Evolutionary conservation across 2,888 invertebrate species (phyloP), one percentile per base, ranked within the genome.

Genomic region (Mythimna impura): DNA sequence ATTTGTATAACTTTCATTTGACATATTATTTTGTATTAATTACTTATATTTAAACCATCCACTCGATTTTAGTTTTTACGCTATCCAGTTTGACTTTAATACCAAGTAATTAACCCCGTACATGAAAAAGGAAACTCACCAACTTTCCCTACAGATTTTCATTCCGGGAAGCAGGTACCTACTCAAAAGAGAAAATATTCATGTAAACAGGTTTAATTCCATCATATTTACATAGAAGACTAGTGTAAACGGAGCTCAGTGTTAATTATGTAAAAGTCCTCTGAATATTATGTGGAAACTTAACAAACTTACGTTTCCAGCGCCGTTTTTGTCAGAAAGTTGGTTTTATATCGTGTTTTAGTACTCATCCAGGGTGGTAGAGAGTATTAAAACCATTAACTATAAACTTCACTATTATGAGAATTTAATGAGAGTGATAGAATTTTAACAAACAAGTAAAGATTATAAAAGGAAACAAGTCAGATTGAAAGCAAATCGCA

Each of bases 201-300:
- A 58, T 66, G 63, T 55, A 58, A 75, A 65, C 75, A 74, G 64
- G 36, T 67, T 58, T 63, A 71, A 62, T 78, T 71, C 61, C 60
- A 61, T 66, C 65, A 67, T 76, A 73, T 76, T 72, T 66, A 66
- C 76, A 70, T 78, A 74, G 62, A 68, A 76, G 57, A 54, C 73
- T 63, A 64, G 71, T 71, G 68, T 73, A 64, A 80, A 80, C 63
- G 34, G 57, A 70, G 78, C 81, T 69, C 63, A 60, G 58, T 66
- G 50, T 60, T 78, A 69, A 70, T 76, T 80, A 78, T 75, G 66
- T 66, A 66, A 76, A 76, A 76, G 55, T 66, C 47, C 57, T 65
- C 47, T 20, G 80, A 65, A 78, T 79, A 79, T 79, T 62, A 67
- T 57, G 62, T 62, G 54, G 30, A 68, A 54, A 61, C 43, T 60